phyloP scores from a whole-genome alignment of 2,113 vertebrate species.

The Calonectris borealis region DNA sequence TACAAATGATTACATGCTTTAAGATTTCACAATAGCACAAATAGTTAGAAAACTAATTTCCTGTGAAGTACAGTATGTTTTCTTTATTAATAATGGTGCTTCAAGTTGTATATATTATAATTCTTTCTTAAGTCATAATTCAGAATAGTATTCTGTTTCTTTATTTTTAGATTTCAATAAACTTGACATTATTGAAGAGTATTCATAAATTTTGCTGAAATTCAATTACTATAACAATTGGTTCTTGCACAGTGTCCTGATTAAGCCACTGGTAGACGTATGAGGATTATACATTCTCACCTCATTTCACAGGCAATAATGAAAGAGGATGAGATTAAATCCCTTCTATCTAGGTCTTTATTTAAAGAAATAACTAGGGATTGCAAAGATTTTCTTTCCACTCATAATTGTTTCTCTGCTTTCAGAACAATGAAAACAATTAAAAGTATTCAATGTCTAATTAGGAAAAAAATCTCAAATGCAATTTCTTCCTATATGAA shows the following conservation, averaged over 20 bases:
- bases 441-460: background rate
- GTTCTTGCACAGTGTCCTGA: background rate
- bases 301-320: conserved; percentile 60
- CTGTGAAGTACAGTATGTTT: conserved; percentile 13
- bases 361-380: conserved; percentile 21
- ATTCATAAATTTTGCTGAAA: conserved; percentile 14
- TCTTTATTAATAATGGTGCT: conserved; percentile 20
- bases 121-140: conserved; percentile 28
- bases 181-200: conserved; percentile 6
- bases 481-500: background rate
- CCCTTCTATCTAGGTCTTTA: conserved; percentile 3
- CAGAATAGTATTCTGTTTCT: conserved; percentile 9
- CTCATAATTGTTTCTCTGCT: background rate
- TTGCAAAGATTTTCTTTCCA: background rate
- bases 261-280: background rate
- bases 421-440: conserved; percentile 3
- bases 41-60: conserved; percentile 54
- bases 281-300: conserved; percentile 58
- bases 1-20: background rate
- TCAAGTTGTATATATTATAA: background rate
- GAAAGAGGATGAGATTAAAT: conserved; percentile 53
- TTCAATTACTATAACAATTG: background rate
- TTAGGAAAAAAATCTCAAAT: background rate
- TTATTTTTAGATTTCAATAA: conserved; percentile 52
- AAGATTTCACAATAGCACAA: conserved; percentile 16